Percentiles rank a stretch among this genome's conserved stretches.
Evolutionary conservation across 2,888 invertebrate genomes (phyloP).

Genomic region (Gymnoscelis rufifasciata): DNA sequence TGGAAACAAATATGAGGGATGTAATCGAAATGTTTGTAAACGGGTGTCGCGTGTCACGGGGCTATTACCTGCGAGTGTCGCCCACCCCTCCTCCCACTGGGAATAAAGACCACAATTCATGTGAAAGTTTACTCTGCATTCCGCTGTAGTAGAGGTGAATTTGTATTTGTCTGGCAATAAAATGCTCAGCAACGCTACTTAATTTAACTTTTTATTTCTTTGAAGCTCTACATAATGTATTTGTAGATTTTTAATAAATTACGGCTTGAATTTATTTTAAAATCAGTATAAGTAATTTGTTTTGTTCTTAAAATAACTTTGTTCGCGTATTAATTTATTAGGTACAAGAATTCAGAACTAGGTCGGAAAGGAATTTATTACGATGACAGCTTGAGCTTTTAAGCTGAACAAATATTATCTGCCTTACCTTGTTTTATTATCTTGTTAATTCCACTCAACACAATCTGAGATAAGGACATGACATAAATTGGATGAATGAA

Average conservation of each 20-base stretch:
- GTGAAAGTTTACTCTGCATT: slow-evolving; percentile 31
- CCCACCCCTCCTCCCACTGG: slow-evolving; percentile 32
- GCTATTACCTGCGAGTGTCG: slow-evolving; percentile 53
- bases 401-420: slow-evolving; percentile 8
- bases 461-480: slow-evolving; percentile 12
- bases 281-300: too few relatives aligned
- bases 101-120: slow-evolving; percentile 38
- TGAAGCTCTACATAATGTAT: slow-evolving; percentile 5
- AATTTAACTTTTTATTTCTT: slow-evolving; percentile 8
- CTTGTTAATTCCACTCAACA: slow-evolving; percentile 13
- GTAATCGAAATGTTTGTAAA: slow-evolving; percentile 74
- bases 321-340: too few relatives aligned
- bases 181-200: slow-evolving; percentile 13
- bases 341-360: slow-evolving; percentile 3
- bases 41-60: slow-evolving; percentile 63
- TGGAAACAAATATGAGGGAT: slow-evolving; percentile 68
- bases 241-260: too few relatives aligned
- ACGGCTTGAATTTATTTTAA: too few relatives aligned
- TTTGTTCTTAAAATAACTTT: too few relatives aligned
- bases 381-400: slow-evolving; percentile 3
- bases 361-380: background rate
- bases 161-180: slow-evolving; percentile 24
- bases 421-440: slow-evolving; percentile 6
- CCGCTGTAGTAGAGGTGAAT: slow-evolving; percentile 22
- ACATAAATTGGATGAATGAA: slow-evolving; percentile 27